Evolutionary conservation across 2,888 invertebrate genomes (phyloP).

Genomic region (Pandemis cinnamomeana): DNA sequence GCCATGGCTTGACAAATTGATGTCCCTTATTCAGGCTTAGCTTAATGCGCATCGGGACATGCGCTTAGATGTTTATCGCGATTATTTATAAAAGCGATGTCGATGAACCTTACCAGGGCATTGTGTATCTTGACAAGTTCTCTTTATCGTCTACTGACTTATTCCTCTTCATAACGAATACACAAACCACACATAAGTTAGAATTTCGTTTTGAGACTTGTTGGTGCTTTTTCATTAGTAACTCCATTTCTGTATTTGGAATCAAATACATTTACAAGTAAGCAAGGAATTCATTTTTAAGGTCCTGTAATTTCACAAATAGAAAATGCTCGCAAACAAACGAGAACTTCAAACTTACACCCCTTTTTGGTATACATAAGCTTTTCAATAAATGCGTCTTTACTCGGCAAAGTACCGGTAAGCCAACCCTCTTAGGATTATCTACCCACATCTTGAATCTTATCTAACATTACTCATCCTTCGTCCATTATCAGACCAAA

Average conservation of each 20-base stretch:
- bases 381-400: neutral
- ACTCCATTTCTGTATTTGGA: too few species aligned
- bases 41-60: slow-evolving; percentile 60
- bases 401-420: neutral
- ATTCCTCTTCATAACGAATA: neutral
- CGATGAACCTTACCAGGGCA: slow-evolving; percentile 28
- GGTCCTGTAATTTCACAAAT: neutral
- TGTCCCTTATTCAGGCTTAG: slow-evolving; percentile 73
- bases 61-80: slow-evolving; percentile 58
- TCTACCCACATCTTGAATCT: slow-evolving; percentile 24
- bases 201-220: too few species aligned
- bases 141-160: neutral
- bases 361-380: neutral
- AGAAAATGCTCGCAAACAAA: neutral
- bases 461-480: slow-evolving; percentile 23
- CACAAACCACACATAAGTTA: too few species aligned
- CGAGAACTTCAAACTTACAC: neutral
- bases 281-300: too few species aligned
- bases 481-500: slow-evolving; percentile 29
- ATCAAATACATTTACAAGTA: too few species aligned
- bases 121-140: slow-evolving; percentile 19
- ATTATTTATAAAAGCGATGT: slow-evolving; percentile 41
- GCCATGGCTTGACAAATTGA: slow-evolving; percentile 81
- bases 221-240: too few species aligned
- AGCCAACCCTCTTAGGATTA: slow-evolving; percentile 13